Evolutionary conservation across 2,888 invertebrate species (phyloP), one percentile per base, ranked within the genome.

Genomic region (Aspidiotus rigidus): DNA sequence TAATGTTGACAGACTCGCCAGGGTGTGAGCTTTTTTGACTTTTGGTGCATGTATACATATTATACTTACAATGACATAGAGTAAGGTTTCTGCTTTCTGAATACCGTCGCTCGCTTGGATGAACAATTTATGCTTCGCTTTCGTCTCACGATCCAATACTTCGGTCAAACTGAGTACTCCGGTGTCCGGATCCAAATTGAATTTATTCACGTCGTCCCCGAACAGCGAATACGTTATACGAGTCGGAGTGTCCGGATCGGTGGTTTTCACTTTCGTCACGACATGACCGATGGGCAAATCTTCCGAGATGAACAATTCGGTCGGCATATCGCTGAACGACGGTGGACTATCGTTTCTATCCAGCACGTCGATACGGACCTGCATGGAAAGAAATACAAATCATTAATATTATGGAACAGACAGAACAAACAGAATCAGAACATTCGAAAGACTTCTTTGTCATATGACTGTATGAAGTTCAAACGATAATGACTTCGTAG

Each of bases 321-420:
- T 80, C 15, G 87, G 87, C 49, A 86, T 84, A 72, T 87, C 85
- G 74, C 85, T 85, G 82, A 93, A 92, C 69, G 86, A 85, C 6
- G 96, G 96, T n/a, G 94, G 93, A 76, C 91, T 93, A 81, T 96
- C 96, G 79, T 96, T 96, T 79, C 89, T 89, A 80, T 96, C 96
- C 77, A 90, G 79, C 66, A 95, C 87, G 70, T 85, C 86, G 74
- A 95, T 86, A 78, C 85, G 85, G 74, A 93, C 89, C 93, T 94
- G 86, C 39, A 84, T 28, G 28, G 85, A 74, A 74, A 77, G 75
- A 75, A 78, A 75, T 72, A 73, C 39, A 42, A 62, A 66, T 62
- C 11, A 11, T 67, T 60, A 49, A 13, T n/a, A n/a, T 28, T 28
- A 28, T 5, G 28, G 5, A 28, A 28, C 28, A 28, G 28, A 28